phyloP scores from a whole-genome alignment of 2,888 invertebrate species.

The Gastrophysa polygoni region DNA sequence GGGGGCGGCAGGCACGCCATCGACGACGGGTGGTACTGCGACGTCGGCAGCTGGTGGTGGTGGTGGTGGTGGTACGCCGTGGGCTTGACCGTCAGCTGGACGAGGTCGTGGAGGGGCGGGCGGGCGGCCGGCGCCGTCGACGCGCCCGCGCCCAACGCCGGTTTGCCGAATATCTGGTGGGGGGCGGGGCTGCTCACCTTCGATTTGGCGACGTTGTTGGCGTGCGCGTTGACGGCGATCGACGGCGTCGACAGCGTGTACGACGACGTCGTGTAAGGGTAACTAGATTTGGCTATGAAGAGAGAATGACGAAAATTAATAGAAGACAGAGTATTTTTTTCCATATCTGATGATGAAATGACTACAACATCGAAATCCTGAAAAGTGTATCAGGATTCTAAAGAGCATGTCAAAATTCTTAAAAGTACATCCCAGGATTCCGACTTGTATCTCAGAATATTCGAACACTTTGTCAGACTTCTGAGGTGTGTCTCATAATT shows the following conservation, averaged over 20 bases:
- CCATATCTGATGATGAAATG: too few relatives aligned
- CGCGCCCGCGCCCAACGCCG: slow-evolving; percentile 61
- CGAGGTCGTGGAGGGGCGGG: slow-evolving; percentile 54
- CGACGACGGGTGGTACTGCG: slow-evolving; percentile 55
- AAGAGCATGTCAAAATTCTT: too few relatives aligned
- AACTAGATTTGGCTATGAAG: slow-evolving; percentile 48
- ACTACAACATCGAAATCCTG: too few relatives aligned
- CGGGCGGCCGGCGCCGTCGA: slow-evolving; percentile 64
- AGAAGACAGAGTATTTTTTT: too few relatives aligned
- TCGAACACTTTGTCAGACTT: too few relatives aligned
- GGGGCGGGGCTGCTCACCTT: slow-evolving; percentile 81
- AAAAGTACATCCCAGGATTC: too few relatives aligned
- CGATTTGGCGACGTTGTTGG: slow-evolving; percentile 58
- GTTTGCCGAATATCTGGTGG: slow-evolving; percentile 75
- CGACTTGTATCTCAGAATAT: too few relatives aligned
- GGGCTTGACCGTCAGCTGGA: slow-evolving; percentile 65
- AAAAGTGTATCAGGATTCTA: too few relatives aligned
- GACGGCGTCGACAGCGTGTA: slow-evolving; percentile 62
- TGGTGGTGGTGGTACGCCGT: too few relatives aligned
- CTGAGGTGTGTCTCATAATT: too few relatives aligned
- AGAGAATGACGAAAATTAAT: too few relatives aligned
- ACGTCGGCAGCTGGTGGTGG: too few relatives aligned
- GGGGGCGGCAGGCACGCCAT: slow-evolving; percentile 63
- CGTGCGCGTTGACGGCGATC: slow-evolving; percentile 55
- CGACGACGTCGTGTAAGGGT: slow-evolving; percentile 57